Evolutionary conservation across 2,113 vertebrate genomes (phyloP), one percentile per base, ranked within the genome.

Genomic region (Cairina moschata): DNA sequence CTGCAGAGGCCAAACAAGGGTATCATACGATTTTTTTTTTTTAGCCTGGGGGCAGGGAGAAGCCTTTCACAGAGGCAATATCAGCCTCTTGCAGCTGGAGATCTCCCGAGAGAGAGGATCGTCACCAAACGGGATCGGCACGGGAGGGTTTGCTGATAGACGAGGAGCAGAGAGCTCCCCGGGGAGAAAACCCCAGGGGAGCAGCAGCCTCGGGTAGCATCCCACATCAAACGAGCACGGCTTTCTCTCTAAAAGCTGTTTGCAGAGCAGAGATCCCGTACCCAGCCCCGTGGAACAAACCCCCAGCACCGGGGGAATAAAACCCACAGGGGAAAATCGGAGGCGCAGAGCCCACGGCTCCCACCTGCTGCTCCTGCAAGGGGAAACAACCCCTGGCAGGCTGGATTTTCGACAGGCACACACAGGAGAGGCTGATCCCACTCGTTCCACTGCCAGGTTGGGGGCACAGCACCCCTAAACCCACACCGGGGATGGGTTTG

Each of bases 141-240:
- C 67, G 15, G 18, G 44, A 48, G 36, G 26, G 3, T 74, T 69
- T 46, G 20, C 23, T 1, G 0, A 4, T 6, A 40, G 75, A 3
- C n/a, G 20, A 90, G 25, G 52, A 40, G 32, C 63, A 38, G 48
- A 38, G 42, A 58, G 34, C 28, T n/a, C 59, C 48, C n/a, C 6
- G 2, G 62, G 31, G 73, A 66, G n/a, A 3, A 40, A 77, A 76
- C 29, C 42, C 42, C 81, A 8, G 0, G 0, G 72, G 72, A 91
- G 17, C 26, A 66, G 8, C 25, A 3, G 8, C 8, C 50, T 26
- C 66, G 31, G 0, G 3, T 60, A 71, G 36, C 72, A 40, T 21
- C 54, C 44, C 3, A 1, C 8, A 8, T 0, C 4, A n/a, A 22
- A 50, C 0, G 2, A 74, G 12, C 23, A 0, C 0, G 4, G 18